Evolutionary conservation across 2,888 invertebrate species (phyloP), one percentile per base, ranked within the genome.

Genomic region (Amblyjoppa proteus): DNA sequence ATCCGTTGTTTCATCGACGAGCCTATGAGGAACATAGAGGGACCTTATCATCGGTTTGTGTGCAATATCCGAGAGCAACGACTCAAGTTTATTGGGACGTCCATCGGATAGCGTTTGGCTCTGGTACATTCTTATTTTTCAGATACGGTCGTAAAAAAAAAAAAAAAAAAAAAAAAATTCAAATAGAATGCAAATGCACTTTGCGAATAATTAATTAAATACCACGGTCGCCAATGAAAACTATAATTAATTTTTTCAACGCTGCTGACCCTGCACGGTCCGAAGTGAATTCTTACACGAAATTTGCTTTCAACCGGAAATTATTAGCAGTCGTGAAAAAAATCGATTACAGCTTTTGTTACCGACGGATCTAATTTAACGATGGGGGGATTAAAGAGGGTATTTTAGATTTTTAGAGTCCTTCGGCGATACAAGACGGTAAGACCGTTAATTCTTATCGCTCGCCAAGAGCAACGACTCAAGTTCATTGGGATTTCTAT

Each of bases 1-100:
- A 34, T 70, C 13, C 20, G 64, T 68, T 53, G 45, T 80, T 79
- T 61, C 53, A 11, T 31, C 45, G 28, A 38, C 11, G 20, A 38
- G n/a, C 11, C 20, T 2, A 31, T 25, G 7, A 20, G 31, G 51
- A 16, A 61, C 9, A 25, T 1, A 49, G 13, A 56, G 20, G 56
- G 3, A 34, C 56, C 34, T 41, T 73, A 73, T 73, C 71, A 31
- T 38, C n/a, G 4, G 51, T 58, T 41, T 13, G 20, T 20, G 20
- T 20, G 13, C 34, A 41, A 73, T 25, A 38, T 20, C 13, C 38
- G n/a, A 56, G n/a, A 41, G 20, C n/a, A 20, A 38, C 34, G 16
- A 71, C 13, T 25, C 16, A 73, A 73, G 49, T 20, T 56, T 53
- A 16, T 11, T 56, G 56, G n/a, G 3, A 45, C 16, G 3, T 53